Base-by-base conservation (phyloP, 2,888 invertebrate genomes). In the Harpalus rubripes region DNA sequence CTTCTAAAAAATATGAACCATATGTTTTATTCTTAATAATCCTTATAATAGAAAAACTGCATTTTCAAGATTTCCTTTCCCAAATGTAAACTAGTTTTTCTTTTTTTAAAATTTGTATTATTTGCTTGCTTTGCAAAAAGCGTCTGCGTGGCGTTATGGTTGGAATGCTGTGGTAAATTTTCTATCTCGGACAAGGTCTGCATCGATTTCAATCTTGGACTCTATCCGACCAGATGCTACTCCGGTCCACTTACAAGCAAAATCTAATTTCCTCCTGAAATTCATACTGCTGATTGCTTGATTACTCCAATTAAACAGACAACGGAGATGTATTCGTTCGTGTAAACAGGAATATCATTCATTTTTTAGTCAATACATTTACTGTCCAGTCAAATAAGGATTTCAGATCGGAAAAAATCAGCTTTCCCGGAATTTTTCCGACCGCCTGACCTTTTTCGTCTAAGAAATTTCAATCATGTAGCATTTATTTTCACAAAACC, bases 241-340 rank as follows among this genome's bases (percentile, higher is more conserved):
- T 8, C 8, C 16, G 59, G 59, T 61, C 59, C 59, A 61, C 59
- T 61, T 61, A 56, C 8, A 61, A n/a, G 10, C 18, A 16, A 61
- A 61, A 61, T 61, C 59, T 61, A 61, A 61, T 61, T 61, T 61
- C 16, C 16, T 61, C 59, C 8, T 16, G 59, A 16, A 32, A 61
- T 61, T 61, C 16, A 61, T 15, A 10, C 59, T 3, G 44, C 44
- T 52, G 44, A 52, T 52, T 52, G 44, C 44, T 52, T 52, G 44
- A 52, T 52, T 52, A 52, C 12, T 12, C 10, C 44, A 52, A 52
- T 52, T 52, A 52, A 52, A 52, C 44, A 4, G 44, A 8, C 44
- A 12, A 12, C 10, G 12, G 44, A 52, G 32, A 6, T 32, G 32
- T 32, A 32, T 32, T 32, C 10, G 12, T 10, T 52, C 12, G 5